Conservation (phyloP, 92 coral and sea anemone species). For the Palythoa grandiflora region DNA sequence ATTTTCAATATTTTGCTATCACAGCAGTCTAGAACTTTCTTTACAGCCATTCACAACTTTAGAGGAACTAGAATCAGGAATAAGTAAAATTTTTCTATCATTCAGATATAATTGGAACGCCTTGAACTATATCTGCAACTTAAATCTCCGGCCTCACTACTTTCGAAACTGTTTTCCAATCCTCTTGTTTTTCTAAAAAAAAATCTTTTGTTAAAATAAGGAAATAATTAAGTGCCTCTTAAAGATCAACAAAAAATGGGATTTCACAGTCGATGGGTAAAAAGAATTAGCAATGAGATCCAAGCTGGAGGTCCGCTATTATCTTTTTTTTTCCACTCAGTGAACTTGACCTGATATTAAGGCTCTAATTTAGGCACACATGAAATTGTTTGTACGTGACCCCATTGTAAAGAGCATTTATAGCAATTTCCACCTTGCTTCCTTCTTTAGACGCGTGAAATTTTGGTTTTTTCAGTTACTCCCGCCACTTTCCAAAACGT, state of each 20-base stretch:
- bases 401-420: neutral
- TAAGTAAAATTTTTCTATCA: too few species aligned
- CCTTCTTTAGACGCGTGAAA: neutral
- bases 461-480: too few species aligned
- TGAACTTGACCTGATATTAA: neutral
- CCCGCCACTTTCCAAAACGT: too few species aligned
- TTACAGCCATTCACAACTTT: neutral
- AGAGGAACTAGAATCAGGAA: too few species aligned
- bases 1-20: neutral
- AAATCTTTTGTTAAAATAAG: neutral
- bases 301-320: slow-evolving; percentile 33
- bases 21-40: neutral
- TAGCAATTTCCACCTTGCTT: neutral
- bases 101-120: neutral
- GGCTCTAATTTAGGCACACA: neutral
- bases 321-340: slow-evolving; percentile 22
- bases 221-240: neutral
- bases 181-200: neutral
- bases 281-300: neutral
- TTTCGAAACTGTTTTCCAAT: neutral
- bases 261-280: slow-evolving; percentile 14
- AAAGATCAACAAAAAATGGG: neutral
- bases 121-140: neutral
- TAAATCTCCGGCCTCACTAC: neutral
- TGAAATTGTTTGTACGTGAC: neutral